Evolutionary conservation across 2,888 invertebrate genomes (phyloP).

Genomic region (Clostera curtula): DNA sequence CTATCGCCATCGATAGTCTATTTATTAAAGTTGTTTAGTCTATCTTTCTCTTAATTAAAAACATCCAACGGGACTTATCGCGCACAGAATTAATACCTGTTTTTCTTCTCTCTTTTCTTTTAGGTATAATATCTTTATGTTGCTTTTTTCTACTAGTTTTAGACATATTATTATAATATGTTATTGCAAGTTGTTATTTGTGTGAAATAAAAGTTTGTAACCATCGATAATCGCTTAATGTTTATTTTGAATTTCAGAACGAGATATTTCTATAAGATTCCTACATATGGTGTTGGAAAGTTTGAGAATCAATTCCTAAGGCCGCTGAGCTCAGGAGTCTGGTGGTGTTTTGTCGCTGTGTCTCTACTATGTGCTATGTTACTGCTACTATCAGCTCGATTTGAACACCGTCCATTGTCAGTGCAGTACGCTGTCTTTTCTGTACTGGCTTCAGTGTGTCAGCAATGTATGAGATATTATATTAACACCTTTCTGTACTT

Average conservation of each 20-base stretch:
- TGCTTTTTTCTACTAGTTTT: too few species aligned
- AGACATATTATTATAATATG: too few species aligned
- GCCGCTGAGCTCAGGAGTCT: conserved; percentile 51
- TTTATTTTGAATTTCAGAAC: conserved; percentile 34
- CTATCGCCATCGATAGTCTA: too few species aligned
- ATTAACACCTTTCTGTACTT: background rate
- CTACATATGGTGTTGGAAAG: conserved; percentile 47
- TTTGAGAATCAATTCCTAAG: conserved; percentile 61
- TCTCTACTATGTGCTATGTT: conserved; percentile 37
- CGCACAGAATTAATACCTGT: too few species aligned
- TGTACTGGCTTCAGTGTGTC: conserved; percentile 51
- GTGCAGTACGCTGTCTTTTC: conserved; percentile 51
- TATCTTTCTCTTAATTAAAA: too few species aligned
- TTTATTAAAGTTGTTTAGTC: too few species aligned
- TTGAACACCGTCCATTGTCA: conserved; percentile 40
- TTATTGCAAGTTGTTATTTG: too few species aligned
- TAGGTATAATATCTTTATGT: too few species aligned
- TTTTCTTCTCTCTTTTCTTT: too few species aligned
- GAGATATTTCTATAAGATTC: conserved; percentile 50
- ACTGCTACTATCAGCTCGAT: conserved; percentile 39
- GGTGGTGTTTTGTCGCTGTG: conserved; percentile 45
- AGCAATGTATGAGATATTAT: conserved; percentile 47
- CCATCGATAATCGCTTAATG: conserved; percentile 2
- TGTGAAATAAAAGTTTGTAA: too few species aligned
- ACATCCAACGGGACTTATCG: too few species aligned